Evolutionary conservation across 2,113 vertebrate genomes (phyloP), one percentile per base, ranked within the genome.

Genomic region (Prionailurus bengalensis): DNA sequence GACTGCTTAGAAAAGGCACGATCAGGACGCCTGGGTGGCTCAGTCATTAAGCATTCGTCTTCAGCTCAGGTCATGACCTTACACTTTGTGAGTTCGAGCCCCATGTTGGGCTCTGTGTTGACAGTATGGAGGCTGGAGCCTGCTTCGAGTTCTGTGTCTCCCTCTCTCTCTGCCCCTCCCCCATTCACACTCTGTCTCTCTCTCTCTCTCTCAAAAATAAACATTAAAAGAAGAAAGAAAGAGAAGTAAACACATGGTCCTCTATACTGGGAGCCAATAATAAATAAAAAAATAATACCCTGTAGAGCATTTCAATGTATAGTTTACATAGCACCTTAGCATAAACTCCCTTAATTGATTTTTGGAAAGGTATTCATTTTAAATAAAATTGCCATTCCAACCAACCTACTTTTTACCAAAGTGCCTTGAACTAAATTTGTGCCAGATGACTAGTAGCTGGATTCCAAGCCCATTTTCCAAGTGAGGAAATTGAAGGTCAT

Each of bases 401-500:
- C 31, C 33, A 85, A 53, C 5, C 29, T 53, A 90, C 7, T 53
- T 89, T 65, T 71, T 83, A 29, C 21, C n/a, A 74, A 85, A 92
- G 29, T 68, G n/a, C 31, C 70, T 25, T 63, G 36, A 94, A 90
- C 17, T 36, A 88, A 45, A 55, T 63, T 82, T 53, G 14, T 89
- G 48, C 45, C 33, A 70, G 36, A 65, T 82, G 29, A 81, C 79
- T 93, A 27, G 42, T 7, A 71, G 15, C 25, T 51, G 21, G 55
- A 12, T 97, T 88, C 53, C 36, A 93, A 84, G 39, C 29, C 68
- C 33, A 89, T 85, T 94, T 74, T 89, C 39, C 29, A 95, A 58
- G 36, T 29, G 79, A 93, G 17, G 45, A 92, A 92, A 86, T 3
- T 48, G 39, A 89, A 23, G n/a, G 55, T 33, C 33, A 31, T 6